A percentile compares a stretch with the other conserved stretches of the same genome.
Evolutionary conservation across 2,113 vertebrate species (phyloP).

Genomic region (Lasiurus borealis): DNA sequence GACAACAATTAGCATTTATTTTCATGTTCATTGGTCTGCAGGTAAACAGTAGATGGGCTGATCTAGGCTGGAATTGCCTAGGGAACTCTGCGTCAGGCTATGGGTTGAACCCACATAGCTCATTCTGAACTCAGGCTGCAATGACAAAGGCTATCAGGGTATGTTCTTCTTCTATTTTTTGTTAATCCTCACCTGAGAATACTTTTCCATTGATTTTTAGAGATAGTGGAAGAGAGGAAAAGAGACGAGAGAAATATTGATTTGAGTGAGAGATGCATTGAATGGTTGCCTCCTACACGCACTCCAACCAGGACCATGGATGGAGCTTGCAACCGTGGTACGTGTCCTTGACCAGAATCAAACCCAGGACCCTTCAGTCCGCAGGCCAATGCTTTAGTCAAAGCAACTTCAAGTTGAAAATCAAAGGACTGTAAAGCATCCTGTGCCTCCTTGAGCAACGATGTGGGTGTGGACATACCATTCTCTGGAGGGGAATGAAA

Average conservation of each 20-base stretch:
- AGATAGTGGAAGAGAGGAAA: too few relatives aligned
- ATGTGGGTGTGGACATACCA: background rate
- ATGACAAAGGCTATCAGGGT: background rate
- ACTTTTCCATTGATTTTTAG: too few relatives aligned
- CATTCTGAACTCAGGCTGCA: background rate
- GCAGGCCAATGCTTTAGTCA: too few relatives aligned
- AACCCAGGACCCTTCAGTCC: too few relatives aligned
- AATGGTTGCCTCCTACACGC: too few relatives aligned
- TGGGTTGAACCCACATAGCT: background rate
- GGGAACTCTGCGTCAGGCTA: background rate
- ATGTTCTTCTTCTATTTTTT: background rate
- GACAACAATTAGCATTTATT: background rate
- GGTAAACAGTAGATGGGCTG: background rate
- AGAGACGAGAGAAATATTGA: too few relatives aligned
- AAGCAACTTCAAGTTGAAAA: background rate
- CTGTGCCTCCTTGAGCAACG: background rate
- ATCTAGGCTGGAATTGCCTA: background rate
- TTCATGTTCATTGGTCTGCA: conserved; percentile 12
- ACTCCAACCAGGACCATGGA: too few relatives aligned
- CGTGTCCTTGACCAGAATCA: too few relatives aligned
- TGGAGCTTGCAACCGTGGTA: too few relatives aligned
- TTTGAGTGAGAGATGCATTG: too few relatives aligned
- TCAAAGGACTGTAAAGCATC: background rate
- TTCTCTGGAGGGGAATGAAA: background rate
- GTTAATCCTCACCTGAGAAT: too few relatives aligned